Conservation (phyloP, 2,113 vertebrate genomes). For the Corynorhinus townsendii region DNA sequence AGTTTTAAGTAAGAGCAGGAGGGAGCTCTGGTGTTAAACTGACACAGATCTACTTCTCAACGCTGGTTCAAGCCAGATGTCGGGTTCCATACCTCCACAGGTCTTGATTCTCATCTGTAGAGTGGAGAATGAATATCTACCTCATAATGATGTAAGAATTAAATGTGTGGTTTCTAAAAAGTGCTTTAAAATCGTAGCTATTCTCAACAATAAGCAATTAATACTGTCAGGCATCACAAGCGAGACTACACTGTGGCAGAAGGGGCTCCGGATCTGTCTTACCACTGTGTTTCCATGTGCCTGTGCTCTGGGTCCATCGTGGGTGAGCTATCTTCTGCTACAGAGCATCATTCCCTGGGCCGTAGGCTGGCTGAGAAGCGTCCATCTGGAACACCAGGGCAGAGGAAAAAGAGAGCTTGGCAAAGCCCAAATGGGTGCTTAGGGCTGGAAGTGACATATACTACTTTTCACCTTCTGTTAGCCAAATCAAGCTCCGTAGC, state of each 20-base stretch:
- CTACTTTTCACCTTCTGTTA: not conserved
- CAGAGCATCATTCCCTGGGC: not conserved
- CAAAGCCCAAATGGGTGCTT: not conserved
- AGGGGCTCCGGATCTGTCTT: not conserved
- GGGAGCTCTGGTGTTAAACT: not conserved
- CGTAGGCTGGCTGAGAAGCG: not conserved
- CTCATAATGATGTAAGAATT: not conserved
- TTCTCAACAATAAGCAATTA: not conserved
- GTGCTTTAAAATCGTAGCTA: not conserved
- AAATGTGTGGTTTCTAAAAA: not conserved
- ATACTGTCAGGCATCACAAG: no score
- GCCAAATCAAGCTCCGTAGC: not conserved
- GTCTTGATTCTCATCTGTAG: not conserved
- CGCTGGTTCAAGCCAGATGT: not conserved
- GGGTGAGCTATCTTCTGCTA: not conserved
- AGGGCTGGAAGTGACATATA: no score
- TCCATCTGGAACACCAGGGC: not conserved
- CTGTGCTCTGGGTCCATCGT: fast-evolving
- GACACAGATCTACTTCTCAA: not conserved
- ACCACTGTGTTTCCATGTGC: not conserved
- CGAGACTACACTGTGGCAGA: not conserved
- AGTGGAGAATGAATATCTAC: not conserved
- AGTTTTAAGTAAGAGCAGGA: not conserved
- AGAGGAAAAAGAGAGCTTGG: not conserved
- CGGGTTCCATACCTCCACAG: not conserved